A percentile compares a stretch with the other conserved stretches of the same genome.
phyloP scores from a whole-genome alignment of 2,888 invertebrate genomes.

The Ligdia adustata region DNA sequence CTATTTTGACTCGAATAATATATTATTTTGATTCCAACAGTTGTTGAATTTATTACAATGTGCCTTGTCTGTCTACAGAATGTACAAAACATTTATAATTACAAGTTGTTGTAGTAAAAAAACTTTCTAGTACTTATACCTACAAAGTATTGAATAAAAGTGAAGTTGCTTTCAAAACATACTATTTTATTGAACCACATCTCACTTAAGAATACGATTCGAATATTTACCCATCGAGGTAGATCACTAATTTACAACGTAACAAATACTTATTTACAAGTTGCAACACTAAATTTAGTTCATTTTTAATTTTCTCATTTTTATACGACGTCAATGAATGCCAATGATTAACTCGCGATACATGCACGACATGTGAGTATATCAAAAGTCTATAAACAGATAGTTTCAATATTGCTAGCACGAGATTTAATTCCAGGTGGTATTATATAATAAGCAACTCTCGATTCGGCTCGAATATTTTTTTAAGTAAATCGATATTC shows the following conservation, averaged over 20 bases:
- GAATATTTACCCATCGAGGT: slow-evolving; percentile 33
- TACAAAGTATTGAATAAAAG: slow-evolving; percentile 27
- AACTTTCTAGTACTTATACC: background rate
- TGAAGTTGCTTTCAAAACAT: slow-evolving; percentile 36
- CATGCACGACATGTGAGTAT: slow-evolving; percentile 7
- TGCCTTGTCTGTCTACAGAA: slow-evolving; percentile 18
- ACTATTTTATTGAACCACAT: slow-evolving; percentile 44
- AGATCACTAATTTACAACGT: slow-evolving; percentile 30
- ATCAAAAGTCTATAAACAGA: background rate
- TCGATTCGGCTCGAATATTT: no score
- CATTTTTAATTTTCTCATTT: slow-evolving; percentile 26
- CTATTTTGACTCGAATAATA: slow-evolving; percentile 7
- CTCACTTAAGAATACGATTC: slow-evolving; percentile 34
- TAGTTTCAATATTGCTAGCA: no score
- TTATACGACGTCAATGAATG: slow-evolving; percentile 14
- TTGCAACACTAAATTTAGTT: slow-evolving; percentile 11
- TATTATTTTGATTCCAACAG: background rate
- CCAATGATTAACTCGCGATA: slow-evolving; percentile 11
- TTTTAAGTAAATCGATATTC: no score
- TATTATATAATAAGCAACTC: no score
- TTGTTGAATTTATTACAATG: slow-evolving; percentile 13
- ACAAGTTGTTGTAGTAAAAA: no score
- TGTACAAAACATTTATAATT: background rate
- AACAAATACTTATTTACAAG: slow-evolving; percentile 33
- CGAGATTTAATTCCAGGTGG: no score